A percentile compares a stretch with the other conserved stretches of the same genome.
Evolutionary conservation across 92 coral and sea anemone genomes (phyloP).

Genomic region (Epizoanthus illoricatus): DNA sequence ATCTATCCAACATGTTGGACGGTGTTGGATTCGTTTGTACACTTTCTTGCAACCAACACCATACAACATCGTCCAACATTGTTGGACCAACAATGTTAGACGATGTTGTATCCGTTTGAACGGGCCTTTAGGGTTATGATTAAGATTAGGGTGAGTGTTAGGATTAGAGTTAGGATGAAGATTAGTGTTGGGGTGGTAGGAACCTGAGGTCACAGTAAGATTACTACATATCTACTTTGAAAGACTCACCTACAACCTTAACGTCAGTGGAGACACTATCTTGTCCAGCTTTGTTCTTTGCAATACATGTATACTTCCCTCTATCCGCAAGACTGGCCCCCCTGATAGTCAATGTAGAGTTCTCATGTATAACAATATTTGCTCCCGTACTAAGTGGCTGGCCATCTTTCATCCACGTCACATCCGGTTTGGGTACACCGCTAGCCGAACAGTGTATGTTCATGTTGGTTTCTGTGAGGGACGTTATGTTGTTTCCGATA

Average conservation of each 20-base stretch:
- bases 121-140: too few species aligned
- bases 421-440: constrained; percentile 68
- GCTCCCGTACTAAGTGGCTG: constrained; percentile 45
- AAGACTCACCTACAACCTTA: constrained; percentile 53
- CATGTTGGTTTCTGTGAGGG: constrained; percentile 52
- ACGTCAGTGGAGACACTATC: constrained; percentile 52
- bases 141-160: too few species aligned
- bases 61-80: too few species aligned
- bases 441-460: constrained; percentile 63
- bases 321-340: constrained; percentile 52
- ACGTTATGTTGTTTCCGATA: constrained; percentile 60
- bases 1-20: too few species aligned
- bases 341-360: constrained; percentile 62
- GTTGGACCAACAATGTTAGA: too few species aligned
- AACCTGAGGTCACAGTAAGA: not conserved
- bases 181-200: too few species aligned
- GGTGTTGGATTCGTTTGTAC: too few species aligned
- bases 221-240: not conserved
- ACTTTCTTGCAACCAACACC: too few species aligned
- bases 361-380: constrained; percentile 40
- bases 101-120: too few species aligned
- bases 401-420: constrained; percentile 66
- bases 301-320: constrained; percentile 69
- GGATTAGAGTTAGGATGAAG: too few species aligned
- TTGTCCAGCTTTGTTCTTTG: constrained; percentile 58